Conservation (phyloP, 1,140 invertebrate genomes). For the Nasonia giraulti region DNA sequence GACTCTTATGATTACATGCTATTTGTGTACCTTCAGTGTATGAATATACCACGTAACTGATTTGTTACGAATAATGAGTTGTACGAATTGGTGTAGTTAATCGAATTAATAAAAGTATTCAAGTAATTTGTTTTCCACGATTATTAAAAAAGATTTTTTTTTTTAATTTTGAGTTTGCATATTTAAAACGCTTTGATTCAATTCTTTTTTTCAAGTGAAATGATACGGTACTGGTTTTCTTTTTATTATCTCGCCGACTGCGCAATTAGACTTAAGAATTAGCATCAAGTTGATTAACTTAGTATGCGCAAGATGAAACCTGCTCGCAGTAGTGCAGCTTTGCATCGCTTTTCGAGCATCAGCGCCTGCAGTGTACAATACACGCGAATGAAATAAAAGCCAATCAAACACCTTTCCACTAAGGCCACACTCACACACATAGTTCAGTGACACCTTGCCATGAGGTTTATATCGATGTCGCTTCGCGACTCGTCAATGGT, state of each 20-base stretch:
- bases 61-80: background rate
- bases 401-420: background rate
- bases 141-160: too few species aligned
- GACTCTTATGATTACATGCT: background rate
- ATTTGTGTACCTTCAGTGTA: background rate
- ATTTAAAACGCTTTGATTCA: too few species aligned
- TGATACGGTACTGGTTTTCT: background rate
- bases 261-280: background rate
- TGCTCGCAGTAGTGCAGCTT: background rate
- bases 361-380: background rate
- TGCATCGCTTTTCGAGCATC: slow-evolving; percentile 11
- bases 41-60: background rate
- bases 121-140: too few species aligned
- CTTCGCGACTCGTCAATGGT: slow-evolving; percentile 66
- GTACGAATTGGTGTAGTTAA: background rate
- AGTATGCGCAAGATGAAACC: background rate
- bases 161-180: too few species aligned
- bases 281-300: background rate
- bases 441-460: slow-evolving; percentile 40
- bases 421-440: background rate
- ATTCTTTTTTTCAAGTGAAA: too few species aligned
- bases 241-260: background rate
- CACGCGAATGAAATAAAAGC: background rate
- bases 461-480: slow-evolving; percentile 45
- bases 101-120: background rate